phyloP scores from a whole-genome alignment of 2,113 vertebrate genomes.

The Cnemophilus loriae region DNA sequence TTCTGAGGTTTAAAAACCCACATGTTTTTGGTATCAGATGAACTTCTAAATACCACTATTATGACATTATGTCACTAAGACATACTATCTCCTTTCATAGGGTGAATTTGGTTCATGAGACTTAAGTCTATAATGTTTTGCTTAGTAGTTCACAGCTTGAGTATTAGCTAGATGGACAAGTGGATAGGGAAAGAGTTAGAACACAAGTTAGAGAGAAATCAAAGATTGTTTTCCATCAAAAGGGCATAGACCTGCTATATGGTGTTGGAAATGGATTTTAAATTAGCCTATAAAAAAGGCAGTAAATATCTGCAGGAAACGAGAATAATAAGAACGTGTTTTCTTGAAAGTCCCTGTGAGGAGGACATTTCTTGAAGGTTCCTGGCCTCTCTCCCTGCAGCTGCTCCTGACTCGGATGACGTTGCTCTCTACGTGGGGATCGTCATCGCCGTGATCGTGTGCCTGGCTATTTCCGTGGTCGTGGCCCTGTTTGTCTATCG shows the following conservation, averaged over 20 bases:
- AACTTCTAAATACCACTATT: not conserved
- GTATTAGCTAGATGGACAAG: not conserved
- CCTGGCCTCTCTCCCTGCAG: conserved; percentile 59
- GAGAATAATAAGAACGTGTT: not conserved
- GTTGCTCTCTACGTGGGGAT: conserved; percentile 91
- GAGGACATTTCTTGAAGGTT: not conserved
- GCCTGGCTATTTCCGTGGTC: conserved; percentile 87
- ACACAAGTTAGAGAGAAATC: conserved; percentile 42
- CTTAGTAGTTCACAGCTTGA: not conserved
- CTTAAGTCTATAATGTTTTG: conserved; percentile 7
- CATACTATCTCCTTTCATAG: not conserved
- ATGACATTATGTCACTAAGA: not conserved
- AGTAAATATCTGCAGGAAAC: conserved; percentile 52
- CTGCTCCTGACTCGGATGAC: conserved; percentile 88
- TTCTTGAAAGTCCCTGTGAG: not conserved
- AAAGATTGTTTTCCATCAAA: conserved; percentile 41
- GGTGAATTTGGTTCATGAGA: conserved; percentile 8
- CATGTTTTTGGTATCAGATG: not conserved
- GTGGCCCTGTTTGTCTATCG: conserved; percentile 92
- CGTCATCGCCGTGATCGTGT: conserved; percentile 90
- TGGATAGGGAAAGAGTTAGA: conserved; percentile 14
- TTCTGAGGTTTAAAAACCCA: not conserved
- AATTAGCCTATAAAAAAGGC: conserved; percentile 65
- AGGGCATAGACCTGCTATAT: conserved; percentile 50
- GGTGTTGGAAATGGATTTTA: conserved; percentile 63